Percentiles rank a stretch among this genome's conserved stretches.
Evolutionary conservation across 2,113 vertebrate genomes (phyloP).

Genomic region (Rhadina sibilatrix): DNA sequence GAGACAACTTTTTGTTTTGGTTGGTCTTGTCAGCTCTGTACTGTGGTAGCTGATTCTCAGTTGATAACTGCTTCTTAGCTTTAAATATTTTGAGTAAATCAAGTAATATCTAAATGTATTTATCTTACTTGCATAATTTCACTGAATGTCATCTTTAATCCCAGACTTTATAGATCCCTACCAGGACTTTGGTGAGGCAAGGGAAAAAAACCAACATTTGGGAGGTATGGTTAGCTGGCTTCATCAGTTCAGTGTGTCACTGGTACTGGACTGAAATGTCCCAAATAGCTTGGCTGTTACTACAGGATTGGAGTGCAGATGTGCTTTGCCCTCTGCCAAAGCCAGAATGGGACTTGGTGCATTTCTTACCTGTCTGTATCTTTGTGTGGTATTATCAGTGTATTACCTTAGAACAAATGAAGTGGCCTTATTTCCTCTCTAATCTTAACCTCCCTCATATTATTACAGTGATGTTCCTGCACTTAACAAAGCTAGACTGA

Average conservation of each 20-base stretch:
- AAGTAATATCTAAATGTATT: not conserved
- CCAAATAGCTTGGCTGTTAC: not conserved
- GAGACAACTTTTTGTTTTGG: not conserved
- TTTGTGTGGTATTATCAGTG: not conserved
- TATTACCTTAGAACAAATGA: not conserved
- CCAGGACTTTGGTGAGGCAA: not conserved
- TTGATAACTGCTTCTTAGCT: not conserved
- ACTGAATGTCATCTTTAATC: not conserved
- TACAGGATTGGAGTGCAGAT: not conserved
- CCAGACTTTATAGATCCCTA: not conserved
- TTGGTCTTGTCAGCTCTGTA: not conserved
- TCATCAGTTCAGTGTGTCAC: not conserved
- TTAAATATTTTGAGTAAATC: not conserved
- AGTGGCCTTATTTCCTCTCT: not conserved
- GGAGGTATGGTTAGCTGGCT: not conserved
- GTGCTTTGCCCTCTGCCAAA: not conserved
- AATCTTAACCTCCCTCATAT: not conserved
- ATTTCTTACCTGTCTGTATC: not conserved
- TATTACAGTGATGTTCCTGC: not conserved
- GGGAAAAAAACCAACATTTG: rapidly evolving
- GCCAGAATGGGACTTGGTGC: not conserved
- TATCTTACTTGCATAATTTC: not conserved
- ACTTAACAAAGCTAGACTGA: not conserved
- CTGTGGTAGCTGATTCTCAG: not conserved
- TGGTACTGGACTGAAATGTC: not conserved